A percentile compares a stretch with the other conserved stretches of the same genome.
phyloP scores from a whole-genome alignment of 2,888 invertebrate genomes.

The Acanthosepion lycidas region DNA sequence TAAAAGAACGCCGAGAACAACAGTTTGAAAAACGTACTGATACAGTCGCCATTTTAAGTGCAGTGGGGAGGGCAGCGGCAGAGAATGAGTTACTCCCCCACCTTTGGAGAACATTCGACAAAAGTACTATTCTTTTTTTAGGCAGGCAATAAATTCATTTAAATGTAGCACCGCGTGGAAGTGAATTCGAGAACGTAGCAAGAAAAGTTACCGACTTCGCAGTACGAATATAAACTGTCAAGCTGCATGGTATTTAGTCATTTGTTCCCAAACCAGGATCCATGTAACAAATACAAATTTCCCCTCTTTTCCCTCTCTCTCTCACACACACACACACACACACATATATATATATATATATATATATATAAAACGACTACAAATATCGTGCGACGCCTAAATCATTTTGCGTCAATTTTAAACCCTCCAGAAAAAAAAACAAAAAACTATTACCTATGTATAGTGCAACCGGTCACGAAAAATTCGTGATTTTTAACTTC shows the following conservation, averaged over 20 bases:
- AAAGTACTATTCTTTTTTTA: too few relatives aligned
- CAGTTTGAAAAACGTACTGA: background rate
- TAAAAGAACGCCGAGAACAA: background rate
- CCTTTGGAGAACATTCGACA: background rate
- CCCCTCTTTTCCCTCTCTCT: background rate
- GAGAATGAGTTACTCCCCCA: background rate
- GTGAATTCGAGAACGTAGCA: too few relatives aligned
- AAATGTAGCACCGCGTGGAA: too few relatives aligned
- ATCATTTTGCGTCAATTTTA: too few relatives aligned
- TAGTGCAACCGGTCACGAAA: too few relatives aligned
- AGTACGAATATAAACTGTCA: background rate
- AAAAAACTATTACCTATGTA: too few relatives aligned
- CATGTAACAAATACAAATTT: background rate
- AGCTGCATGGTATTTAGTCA: background rate
- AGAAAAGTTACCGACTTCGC: background rate
- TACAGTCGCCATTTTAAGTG: background rate
- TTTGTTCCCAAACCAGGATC: background rate
- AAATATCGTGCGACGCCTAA: too few relatives aligned
- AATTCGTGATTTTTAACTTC: too few relatives aligned
- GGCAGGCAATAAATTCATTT: too few relatives aligned
- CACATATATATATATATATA: background rate
- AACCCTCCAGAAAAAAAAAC: too few relatives aligned
- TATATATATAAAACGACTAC: too few relatives aligned
- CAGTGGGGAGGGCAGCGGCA: background rate
- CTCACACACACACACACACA: too few relatives aligned